These are phyloP conservation scores for Corvus moneduloides DNA, from an alignment of 2,113 vertebrate species.

Conservation along the genomic window DNA sequence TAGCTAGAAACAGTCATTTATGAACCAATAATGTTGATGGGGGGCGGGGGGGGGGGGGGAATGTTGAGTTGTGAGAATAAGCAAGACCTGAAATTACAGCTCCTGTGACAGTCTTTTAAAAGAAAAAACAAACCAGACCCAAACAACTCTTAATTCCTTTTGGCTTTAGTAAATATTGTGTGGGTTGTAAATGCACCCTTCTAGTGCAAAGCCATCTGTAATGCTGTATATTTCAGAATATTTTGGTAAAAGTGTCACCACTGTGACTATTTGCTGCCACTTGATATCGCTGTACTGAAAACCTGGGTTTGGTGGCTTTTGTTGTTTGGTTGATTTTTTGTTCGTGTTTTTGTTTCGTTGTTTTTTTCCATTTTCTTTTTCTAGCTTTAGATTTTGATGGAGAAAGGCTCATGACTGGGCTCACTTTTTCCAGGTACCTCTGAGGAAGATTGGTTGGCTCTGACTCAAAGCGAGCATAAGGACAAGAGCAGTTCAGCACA, in stretches of 20 bases:
- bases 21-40: background rate
- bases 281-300: background rate
- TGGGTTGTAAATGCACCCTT: background rate
- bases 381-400: background rate
- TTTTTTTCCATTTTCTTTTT: background rate
- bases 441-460: background rate
- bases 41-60: accelerated
- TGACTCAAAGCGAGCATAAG: constrained; percentile 35
- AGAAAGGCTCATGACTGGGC: background rate
- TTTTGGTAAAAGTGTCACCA: background rate
- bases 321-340: background rate
- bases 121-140: background rate
- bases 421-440: background rate
- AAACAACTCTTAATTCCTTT: background rate
- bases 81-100: background rate
- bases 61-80: background rate
- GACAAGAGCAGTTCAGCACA: constrained; percentile 45
- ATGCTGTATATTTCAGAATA: background rate
- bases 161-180: background rate
- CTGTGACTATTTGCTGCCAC: background rate
- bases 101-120: background rate
- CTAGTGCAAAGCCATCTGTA: background rate
- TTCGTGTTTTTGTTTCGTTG: accelerated
- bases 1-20: background rate
- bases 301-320: background rate